A percentile compares a stretch with the other conserved stretches of the same genome.
Conservation (phyloP, 2,888 invertebrate species). For the Julus scanicus region DNA sequence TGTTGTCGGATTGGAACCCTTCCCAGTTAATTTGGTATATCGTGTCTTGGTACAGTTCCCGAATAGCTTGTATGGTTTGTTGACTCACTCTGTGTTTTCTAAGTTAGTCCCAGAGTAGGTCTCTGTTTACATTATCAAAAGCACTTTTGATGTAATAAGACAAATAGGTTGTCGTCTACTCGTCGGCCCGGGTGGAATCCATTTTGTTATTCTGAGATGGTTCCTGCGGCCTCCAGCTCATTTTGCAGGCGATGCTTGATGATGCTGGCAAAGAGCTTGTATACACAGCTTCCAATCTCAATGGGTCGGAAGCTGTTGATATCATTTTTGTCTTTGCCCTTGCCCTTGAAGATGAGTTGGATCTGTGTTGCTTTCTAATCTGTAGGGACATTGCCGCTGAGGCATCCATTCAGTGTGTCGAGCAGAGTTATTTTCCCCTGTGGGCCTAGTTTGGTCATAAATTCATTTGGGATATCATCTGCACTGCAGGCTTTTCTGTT, state of each 20-base stretch:
- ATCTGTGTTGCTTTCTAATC: too few species aligned
- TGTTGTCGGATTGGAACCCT: not conserved
- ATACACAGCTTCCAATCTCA: too few species aligned
- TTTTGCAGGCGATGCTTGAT: not conserved
- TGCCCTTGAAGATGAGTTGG: too few species aligned
- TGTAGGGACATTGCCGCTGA: too few species aligned
- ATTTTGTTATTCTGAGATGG: not conserved
- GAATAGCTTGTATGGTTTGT: not conserved
- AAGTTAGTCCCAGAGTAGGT: not conserved
- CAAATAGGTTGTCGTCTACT: not conserved
- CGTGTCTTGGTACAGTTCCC: not conserved
- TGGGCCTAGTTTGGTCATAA: too few species aligned
- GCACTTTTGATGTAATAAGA: not conserved
- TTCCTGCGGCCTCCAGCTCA: not conserved
- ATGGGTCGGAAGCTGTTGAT: too few species aligned
- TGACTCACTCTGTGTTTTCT: not conserved
- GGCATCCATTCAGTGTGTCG: too few species aligned
- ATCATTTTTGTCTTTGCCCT: too few species aligned
- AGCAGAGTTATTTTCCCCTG: too few species aligned
- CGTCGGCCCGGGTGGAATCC: not conserved
- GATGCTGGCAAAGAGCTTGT: not conserved
- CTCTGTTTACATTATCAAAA: not conserved
- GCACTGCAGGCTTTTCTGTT: too few species aligned
- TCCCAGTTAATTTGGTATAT: not conserved
- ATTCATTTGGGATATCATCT: too few species aligned